Percentiles rank a stretch among this genome's conserved stretches.
These are phyloP conservation scores for Phenacoccus solenopsis DNA, from an alignment of 1,140 invertebrate species.

Conservation along the genomic window DNA sequence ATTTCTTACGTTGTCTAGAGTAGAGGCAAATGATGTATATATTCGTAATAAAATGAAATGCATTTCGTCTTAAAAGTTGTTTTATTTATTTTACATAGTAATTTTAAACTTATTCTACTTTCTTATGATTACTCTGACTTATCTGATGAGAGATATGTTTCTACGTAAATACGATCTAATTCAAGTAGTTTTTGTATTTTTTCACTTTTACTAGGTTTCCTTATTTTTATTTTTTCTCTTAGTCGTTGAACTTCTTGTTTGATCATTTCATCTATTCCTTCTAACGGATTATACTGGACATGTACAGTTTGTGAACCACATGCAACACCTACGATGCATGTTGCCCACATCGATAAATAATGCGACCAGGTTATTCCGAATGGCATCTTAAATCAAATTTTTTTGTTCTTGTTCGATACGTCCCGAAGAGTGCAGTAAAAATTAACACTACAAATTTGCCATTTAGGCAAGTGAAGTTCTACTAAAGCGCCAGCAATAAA, in stretches of 20 bases:
- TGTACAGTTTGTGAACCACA: not conserved
- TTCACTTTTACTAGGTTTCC: not conserved
- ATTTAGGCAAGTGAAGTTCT: not conserved
- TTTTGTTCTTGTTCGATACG: not conserved
- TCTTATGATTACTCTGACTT: not conserved
- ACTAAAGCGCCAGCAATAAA: not conserved
- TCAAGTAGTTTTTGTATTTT: not conserved
- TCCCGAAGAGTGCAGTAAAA: not conserved
- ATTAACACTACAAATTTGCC: not conserved
- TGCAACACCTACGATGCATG: not conserved
- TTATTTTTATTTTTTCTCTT: not conserved
- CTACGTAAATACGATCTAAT: not conserved
- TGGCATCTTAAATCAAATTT: not conserved
- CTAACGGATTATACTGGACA: not conserved
- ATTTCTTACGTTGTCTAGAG: not conserved
- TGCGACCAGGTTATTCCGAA: not conserved
- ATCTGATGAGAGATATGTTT: no score
- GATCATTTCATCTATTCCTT: not conserved
- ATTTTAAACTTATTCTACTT: not conserved
- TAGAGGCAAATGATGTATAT: not conserved
- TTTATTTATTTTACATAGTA: not conserved
- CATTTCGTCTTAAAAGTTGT: not conserved
- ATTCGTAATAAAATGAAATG: not conserved
- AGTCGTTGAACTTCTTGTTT: not conserved
- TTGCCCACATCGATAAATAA: not conserved